Percentiles rank a stretch among this genome's conserved stretches.
Conservation (phyloP, 2,888 invertebrate genomes). For the Digitonthophagus gazella region DNA sequence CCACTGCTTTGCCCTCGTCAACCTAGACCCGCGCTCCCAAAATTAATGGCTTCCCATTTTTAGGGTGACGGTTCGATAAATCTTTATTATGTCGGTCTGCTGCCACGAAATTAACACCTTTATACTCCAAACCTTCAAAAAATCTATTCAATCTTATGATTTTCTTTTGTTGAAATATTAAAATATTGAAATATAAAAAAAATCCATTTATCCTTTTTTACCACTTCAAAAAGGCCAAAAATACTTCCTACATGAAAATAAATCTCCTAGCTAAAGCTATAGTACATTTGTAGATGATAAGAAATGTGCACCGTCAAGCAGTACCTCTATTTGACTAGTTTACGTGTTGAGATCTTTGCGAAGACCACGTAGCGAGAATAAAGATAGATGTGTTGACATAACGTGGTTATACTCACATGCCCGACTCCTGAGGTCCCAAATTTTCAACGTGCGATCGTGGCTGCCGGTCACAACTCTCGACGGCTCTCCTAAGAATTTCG, state of each 20-base stretch:
- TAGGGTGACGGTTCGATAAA: slow-evolving; percentile 24
- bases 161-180: no score
- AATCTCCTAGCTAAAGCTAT: no score
- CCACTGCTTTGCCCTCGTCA: background rate
- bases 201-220: no score
- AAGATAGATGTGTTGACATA: background rate
- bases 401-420: slow-evolving; percentile 65
- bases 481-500: slow-evolving; percentile 90
- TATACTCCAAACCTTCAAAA: background rate
- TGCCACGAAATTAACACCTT: background rate
- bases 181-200: no score
- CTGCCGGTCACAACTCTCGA: slow-evolving; percentile 96
- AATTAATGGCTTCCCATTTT: slow-evolving; percentile 26
- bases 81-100: slow-evolving; percentile 24
- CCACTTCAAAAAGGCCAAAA: no score
- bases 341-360: background rate
- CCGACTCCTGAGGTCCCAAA: slow-evolving; percentile 95
- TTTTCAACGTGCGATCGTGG: slow-evolving; percentile 95
- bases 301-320: no score
- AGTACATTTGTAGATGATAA: no score
- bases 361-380: background rate
- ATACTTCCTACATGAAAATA: no score
- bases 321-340: background rate
- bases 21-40: background rate
- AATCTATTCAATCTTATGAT: background rate